Percentiles rank a stretch among this genome's conserved stretches.
These are phyloP conservation scores for Condylostylus longicornis DNA, from an alignment of 1,140 invertebrate genomes.

Conservation along the genomic window DNA sequence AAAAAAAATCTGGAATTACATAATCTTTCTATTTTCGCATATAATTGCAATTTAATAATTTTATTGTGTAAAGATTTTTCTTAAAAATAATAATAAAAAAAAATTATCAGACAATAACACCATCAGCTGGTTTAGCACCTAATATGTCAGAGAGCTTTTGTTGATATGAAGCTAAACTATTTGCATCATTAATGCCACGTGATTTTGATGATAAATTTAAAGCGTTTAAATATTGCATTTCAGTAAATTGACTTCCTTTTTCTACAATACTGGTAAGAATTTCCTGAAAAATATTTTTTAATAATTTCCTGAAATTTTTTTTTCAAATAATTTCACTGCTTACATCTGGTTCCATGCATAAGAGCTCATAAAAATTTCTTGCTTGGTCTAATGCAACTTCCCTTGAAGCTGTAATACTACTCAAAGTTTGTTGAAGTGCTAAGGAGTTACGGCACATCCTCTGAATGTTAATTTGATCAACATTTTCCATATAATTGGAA, in stretches of 20 bases:
- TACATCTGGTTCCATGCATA: slow-evolving; percentile 66
- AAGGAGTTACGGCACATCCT: slow-evolving; percentile 77
- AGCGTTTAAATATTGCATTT: slow-evolving; percentile 73
- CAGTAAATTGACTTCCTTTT: slow-evolving; percentile 66
- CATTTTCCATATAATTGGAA: slow-evolving; percentile 60
- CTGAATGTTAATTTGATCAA: slow-evolving; percentile 65
- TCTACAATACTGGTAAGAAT: slow-evolving; percentile 68
- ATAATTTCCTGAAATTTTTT: not conserved
- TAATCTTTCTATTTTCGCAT: no score
- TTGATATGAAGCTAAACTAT: slow-evolving; percentile 34
- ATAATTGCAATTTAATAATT: no score
- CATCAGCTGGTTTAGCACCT: slow-evolving; percentile 30
- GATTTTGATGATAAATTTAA: slow-evolving; percentile 50
- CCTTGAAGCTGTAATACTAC: slow-evolving; percentile 66
- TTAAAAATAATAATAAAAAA: no score
- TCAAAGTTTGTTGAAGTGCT: slow-evolving; percentile 70
- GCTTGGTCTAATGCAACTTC: slow-evolving; percentile 80
- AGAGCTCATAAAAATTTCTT: slow-evolving; percentile 74
- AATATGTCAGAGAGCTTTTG: slow-evolving; percentile 38
- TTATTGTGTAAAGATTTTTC: no score
- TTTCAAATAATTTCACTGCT: slow-evolving; percentile 3
- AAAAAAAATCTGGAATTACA: no score
- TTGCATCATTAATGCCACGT: slow-evolving; percentile 30
- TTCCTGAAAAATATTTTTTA: slow-evolving; percentile 42
- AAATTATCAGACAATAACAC: slow-evolving; percentile 23